Evolutionary conservation across 2,888 invertebrate genomes (phyloP).

Genomic region (Volucella inanis): DNA sequence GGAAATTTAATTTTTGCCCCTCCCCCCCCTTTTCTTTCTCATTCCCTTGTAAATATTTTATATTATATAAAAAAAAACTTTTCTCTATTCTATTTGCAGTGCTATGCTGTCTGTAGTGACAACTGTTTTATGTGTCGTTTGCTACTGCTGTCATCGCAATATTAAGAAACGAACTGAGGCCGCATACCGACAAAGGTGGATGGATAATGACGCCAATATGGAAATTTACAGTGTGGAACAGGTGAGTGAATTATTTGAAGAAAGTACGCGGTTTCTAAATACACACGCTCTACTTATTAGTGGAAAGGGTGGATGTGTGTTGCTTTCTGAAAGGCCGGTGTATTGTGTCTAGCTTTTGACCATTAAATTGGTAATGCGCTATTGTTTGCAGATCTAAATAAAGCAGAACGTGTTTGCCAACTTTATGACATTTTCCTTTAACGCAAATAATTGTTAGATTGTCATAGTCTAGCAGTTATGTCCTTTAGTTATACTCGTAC

Average conservation of each 20-base stretch:
- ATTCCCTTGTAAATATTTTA: slow-evolving; percentile 56
- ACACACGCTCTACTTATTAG: slow-evolving; percentile 11
- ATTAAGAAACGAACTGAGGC: slow-evolving; percentile 82
- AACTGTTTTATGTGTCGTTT: slow-evolving; percentile 89
- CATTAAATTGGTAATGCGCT: no score
- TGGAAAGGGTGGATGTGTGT: not conserved
- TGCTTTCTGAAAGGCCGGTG: not conserved
- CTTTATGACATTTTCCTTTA: no score
- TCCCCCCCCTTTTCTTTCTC: not conserved
- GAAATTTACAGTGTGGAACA: slow-evolving; percentile 83
- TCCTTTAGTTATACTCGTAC: no score
- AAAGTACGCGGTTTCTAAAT: slow-evolving; percentile 11
- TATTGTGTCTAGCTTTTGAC: no score
- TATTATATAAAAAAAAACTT: not conserved
- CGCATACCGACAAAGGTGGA: slow-evolving; percentile 82
- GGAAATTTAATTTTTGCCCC: not conserved
- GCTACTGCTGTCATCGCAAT: slow-evolving; percentile 87
- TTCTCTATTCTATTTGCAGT: slow-evolving; percentile 83
- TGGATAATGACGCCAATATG: slow-evolving; percentile 83
- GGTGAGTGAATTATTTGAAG: slow-evolving; percentile 78
- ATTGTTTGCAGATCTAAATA: no score
- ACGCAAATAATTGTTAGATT: no score
- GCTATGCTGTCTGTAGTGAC: slow-evolving; percentile 91
- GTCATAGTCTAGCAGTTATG: no score
- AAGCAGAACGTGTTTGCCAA: no score